Evolutionary conservation across 1,140 invertebrate genomes (phyloP).

Genomic region (Caerostris extrusa): DNA sequence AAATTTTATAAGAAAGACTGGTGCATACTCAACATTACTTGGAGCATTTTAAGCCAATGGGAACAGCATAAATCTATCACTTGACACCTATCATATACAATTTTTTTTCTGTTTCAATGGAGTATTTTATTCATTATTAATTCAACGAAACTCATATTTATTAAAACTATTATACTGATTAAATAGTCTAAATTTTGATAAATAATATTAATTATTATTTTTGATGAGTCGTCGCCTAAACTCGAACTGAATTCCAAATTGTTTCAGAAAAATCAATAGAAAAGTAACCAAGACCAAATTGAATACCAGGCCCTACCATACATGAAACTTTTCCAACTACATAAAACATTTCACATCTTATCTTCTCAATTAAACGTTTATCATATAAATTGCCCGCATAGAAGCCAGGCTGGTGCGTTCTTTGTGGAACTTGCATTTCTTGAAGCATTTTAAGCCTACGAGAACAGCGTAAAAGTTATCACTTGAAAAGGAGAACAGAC

Average conservation of each 20-base stretch:
- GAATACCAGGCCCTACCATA: background rate
- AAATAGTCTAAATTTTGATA: too few relatives aligned
- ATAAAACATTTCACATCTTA: conserved; percentile 22
- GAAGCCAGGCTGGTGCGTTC: background rate
- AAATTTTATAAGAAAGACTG: background rate
- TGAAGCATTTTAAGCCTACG: background rate
- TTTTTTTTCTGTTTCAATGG: too few relatives aligned
- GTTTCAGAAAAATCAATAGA: background rate
- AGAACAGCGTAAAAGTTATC: conserved; percentile 39
- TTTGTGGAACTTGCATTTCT: conserved; percentile 12
- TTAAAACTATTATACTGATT: too few relatives aligned
- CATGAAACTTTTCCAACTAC: background rate
- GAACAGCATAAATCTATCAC: conserved; percentile 7
- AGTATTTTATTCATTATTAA: too few relatives aligned
- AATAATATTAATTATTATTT: too few relatives aligned
- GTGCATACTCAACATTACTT: background rate
- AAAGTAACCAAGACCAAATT: background rate
- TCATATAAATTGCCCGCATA: conserved; percentile 43
- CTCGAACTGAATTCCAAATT: background rate
- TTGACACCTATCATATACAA: too few relatives aligned
- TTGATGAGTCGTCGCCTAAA: too few relatives aligned
- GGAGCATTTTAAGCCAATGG: background rate
- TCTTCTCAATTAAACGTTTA: conserved; percentile 55
- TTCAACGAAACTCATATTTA: too few relatives aligned
- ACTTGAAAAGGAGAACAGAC: conserved; percentile 23